Base-by-base conservation (phyloP, 2,888 invertebrate species). In the Pyrgus malvae region DNA sequence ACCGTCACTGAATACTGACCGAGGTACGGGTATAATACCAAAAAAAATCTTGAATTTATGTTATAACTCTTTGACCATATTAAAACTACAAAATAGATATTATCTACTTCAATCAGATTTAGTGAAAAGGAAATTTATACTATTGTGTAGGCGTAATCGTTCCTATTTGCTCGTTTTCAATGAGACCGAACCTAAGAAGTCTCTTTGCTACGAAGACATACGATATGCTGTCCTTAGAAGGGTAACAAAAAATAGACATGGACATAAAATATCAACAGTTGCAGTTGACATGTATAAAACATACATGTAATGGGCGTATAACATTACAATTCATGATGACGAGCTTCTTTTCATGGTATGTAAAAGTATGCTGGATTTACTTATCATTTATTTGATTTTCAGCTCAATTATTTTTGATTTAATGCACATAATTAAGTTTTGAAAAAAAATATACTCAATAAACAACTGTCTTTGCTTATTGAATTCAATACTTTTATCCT, bases 191-290 rank as follows among this genome's bases (percentile, higher is more conserved):
- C 12, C 14, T n/a, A 16, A 3, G 1, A 35, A 4, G 16, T 48
- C 5, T 17, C 17, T 25, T 35, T 19, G 38, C 33, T 8, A 23
- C 9, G 7, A 25, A 35, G 50, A 42, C 21, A 51, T 45, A 44
- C 7, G 44, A 53, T 53, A 44, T 16, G 37, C 27, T 21, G 29
- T 53, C 44, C 51, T 53, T 44, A 45, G 37, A 45, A 38, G 51
- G 51, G 21, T 16, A 16, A 45, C 27, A 53, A 38, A 44, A 45
- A 53, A 44, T 51, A 46, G n/a, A 53, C 51, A 45, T 19, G 21
- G 45, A 44, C 42, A 51, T 51, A 37, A 53, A 51, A 37, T 53
- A 45, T 53, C 19, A 38, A 45, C 48, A 37, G 44, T 37, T 35
- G 35, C 44, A 25, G 12, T 19, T 12, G 27, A 51, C 27, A 37